phyloP scores from a whole-genome alignment of 2,797 vertebrate species.

The Rhinichthys osculus region DNA sequence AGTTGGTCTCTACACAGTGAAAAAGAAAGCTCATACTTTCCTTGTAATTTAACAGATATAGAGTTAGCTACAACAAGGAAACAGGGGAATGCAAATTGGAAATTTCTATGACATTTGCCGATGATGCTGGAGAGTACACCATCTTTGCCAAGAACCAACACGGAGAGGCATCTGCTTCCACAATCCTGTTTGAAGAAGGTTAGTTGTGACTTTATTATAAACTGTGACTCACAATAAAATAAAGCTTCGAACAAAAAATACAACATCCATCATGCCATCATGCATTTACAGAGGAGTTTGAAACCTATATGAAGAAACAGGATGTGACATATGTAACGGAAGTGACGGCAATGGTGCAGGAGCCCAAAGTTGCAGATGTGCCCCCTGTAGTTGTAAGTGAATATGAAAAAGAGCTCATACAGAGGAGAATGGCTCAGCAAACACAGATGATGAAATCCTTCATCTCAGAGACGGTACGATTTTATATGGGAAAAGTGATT shows the following conservation, averaged over 20 bases:
- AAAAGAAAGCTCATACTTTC: constrained; percentile 24
- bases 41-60: constrained; percentile 81
- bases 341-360: constrained; percentile 83
- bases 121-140: constrained; percentile 96
- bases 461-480: constrained; percentile 87
- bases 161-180: constrained; percentile 89
- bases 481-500: constrained; percentile 31
- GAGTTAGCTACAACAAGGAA: constrained; percentile 83
- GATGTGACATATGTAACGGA: constrained; percentile 87
- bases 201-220: constrained; percentile 39
- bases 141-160: constrained; percentile 88
- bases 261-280: background rate
- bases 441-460: constrained; percentile 85
- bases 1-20: background rate
- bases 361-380: constrained; percentile 83
- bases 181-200: constrained; percentile 94
- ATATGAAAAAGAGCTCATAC: constrained; percentile 86
- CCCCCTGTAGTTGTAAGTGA: constrained; percentile 83
- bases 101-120: constrained; percentile 98
- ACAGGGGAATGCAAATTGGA: constrained; percentile 92
- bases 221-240: background rate
- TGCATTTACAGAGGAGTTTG: constrained; percentile 86
- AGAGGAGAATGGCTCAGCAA: constrained; percentile 88
- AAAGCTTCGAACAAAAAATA: background rate
- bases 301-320: constrained; percentile 87